Base-by-base conservation (phyloP, 2,888 invertebrate species). In the Orchesella flavescens region DNA sequence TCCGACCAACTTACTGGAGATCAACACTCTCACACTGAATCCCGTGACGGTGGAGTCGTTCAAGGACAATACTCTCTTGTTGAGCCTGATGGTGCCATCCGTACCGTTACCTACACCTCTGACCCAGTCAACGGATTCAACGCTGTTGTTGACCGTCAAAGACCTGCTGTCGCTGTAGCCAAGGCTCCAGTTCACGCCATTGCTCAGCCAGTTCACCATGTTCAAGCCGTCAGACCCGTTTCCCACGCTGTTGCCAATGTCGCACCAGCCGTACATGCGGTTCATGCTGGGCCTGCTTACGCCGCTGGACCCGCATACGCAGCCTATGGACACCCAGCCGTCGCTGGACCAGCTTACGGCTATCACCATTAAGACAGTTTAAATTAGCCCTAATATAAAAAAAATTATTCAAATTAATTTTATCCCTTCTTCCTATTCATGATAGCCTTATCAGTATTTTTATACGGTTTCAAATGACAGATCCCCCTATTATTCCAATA, bases 81-180 rank as follows among this genome's bases (percentile, higher is more conserved):
- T 17, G 74, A 74, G 23, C 74, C 74, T 46, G 74, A 74, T 63
- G 74, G 74, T 46, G 74, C 74, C 34, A 44, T 74, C 63, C 9
- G 72, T 10, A 74, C 74, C 23, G 74, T 74, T 4, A 43, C 46
- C 43, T 74, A 74, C 49, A 74, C 75, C 59, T 85, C 87, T 69
- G 87, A 87, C 65, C 63, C 74, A n/a, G 82, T 87, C 79, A 84
- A 87, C 81, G 87, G 87, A 85, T 87, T 87, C 83, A 87, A 86
- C 73, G 87, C 87, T 53, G 85, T 87, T 43, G 86, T 86, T n/a
- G 84, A 87, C 21, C 77, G 86, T 57, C 75, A 81, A 49, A 57
- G 84, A 2, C 73, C 75, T 65, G 46, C 73, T 5, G 68, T 53
- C 24, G 68, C 74, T 63, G 74, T 74, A 1, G 63, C 61, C 1